Base-by-base conservation (phyloP, 1,140 invertebrate species). In the Vanessa atalanta region DNA sequence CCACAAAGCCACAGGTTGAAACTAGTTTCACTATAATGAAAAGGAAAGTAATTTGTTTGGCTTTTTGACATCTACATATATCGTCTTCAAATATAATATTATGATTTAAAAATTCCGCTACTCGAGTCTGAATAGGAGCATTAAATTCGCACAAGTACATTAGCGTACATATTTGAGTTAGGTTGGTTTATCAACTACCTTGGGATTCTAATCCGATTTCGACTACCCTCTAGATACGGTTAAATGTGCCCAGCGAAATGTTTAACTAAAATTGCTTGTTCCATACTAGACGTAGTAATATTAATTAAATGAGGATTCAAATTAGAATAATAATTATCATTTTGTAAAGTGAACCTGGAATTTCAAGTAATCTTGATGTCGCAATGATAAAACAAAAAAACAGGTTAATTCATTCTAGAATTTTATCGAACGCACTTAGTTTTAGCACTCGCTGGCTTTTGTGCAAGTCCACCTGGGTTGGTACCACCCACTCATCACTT, bases 131-230 rank as follows among this genome's bases (percentile, higher is more conserved):
- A 43, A 48, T 53, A 67, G 63, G 55, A 26, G 53, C 12, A 60
- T 67, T 73, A 73, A 63, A 64, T 67, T 57, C 65, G 43, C 31
- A 73, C 72, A 73, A 73, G 72, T 55, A 75, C 68, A 70, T 70
- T 70, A 75, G 47, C 63, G 47, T 70, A 71, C 63, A 75, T 61
- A 64, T 67, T 75, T 43, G 51, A 70, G 47, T 63, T 47, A 71
- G 47, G 73, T 57, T 67, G 73, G 12, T 75, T 69, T 69, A 74
- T 75, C 68, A 75, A 75, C 67, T 57, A n/a, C 73, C 73, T 66
- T 70, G 73, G 67, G 67, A 65, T 70, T 66, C 73, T 70, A 75
- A 75, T 70, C 73, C 67, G 61, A 70, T 75, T 65, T 50, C 73
- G 31, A 65, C 63, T 65, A 75, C 73, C 68, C 53, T 65, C 64